Base-by-base conservation (phyloP, 2,113 vertebrate species). In the Trinectes maculatus region DNA sequence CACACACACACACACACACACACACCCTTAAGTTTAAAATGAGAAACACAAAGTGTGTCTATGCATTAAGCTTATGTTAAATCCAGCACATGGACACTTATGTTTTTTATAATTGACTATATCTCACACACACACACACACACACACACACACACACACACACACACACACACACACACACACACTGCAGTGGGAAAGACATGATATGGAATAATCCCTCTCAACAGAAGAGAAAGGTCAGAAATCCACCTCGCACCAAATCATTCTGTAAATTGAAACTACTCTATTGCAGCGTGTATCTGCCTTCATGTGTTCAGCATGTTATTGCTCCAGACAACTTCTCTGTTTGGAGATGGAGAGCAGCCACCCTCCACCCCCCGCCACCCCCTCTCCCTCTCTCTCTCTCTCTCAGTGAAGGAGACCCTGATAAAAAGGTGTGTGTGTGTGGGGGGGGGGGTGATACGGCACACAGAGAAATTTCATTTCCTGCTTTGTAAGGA, bases 401-500 rank as follows among this genome's bases (percentile, higher is more conserved):
- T 63, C 53, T 56, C 62, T 76, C 64, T 73, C 74, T 65, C 73
- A 56, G 43, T 61, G 59, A 79, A 74, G 74, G 72, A 88, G 81
- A 81, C 72, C 64, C 84, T 91, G 93, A 95, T 93, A 93, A 91
- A 92, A 93, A 79, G 84, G 91, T 90, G 55, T 66, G 67, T 84
- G 48, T 64, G 83, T 46, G 69, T 39, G 31, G 24, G 34, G 39
- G 26, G 46, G 36, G 70, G 0, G 55, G 59, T 74, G 82, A 86
- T 82, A 83, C 89, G 49, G 64, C 43, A 25, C 59, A 60, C 64
- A 62, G 76, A 91, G 91, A 93, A 93, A 94, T 93, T 95, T 98
- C 95, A 99, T 99, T 98, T 98, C 96, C 97, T 96, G 95, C 93
- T 91, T 93, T 93, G 91, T 77, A 91, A 89, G 76, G 91, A 86